Conservation (phyloP, 2,113 vertebrate genomes). For the Tachysurus vachellii region DNA sequence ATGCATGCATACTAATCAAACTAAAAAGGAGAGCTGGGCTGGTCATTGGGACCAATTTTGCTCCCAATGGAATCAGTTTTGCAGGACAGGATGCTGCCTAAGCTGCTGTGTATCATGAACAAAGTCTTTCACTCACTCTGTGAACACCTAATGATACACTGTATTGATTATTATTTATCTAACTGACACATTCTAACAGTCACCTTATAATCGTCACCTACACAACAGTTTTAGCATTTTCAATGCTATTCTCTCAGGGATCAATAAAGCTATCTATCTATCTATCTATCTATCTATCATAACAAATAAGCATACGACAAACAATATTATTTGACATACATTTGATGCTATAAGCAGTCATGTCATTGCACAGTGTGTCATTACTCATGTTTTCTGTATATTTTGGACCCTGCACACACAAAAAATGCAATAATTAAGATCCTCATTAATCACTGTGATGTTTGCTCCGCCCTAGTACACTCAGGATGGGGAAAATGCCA, state of each 20-base stretch:
- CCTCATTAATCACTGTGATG: conserved; percentile 36
- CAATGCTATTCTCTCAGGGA: too few species aligned
- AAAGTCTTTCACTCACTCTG: neutral
- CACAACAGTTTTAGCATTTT: neutral
- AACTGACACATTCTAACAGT: neutral
- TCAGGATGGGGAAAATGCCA: neutral
- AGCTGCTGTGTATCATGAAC: neutral
- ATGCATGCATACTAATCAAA: neutral
- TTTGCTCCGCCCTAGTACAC: neutral
- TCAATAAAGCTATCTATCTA: neutral
- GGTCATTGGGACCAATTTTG: neutral
- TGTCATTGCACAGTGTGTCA: neutral
- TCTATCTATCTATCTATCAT: neutral
- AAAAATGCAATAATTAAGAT: conserved; percentile 2
- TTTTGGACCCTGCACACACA: neutral
- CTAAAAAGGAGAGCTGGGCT: neutral
- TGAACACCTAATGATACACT: neutral
- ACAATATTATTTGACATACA: neutral
- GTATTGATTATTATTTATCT: neutral
- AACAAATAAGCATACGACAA: neutral
- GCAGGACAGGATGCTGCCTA: neutral
- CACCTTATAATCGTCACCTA: neutral
- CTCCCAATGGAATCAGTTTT: neutral
- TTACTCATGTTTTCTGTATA: neutral
- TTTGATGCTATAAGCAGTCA: neutral